These are phyloP conservation scores for Macrobrachium rosenbergii DNA, from an alignment of 1,140 invertebrate genomes.

Conservation along the genomic window DNA sequence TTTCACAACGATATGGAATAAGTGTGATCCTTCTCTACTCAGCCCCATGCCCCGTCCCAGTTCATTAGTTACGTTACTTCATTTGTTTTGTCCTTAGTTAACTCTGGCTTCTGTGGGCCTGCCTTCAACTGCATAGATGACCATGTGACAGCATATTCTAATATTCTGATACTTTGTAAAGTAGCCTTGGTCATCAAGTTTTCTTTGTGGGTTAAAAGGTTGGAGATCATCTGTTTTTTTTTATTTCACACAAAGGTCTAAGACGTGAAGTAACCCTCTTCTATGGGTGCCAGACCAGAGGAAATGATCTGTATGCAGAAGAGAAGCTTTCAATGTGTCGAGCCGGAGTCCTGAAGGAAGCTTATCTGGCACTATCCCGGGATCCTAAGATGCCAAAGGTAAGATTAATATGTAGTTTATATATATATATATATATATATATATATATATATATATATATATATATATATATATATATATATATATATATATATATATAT, in stretches of 20 bases:
- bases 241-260: neutral
- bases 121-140: no score
- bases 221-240: no score
- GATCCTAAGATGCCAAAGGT: slow-evolving; percentile 87
- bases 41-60: no score
- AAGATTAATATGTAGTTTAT: slow-evolving; percentile 56
- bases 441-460: slow-evolving; percentile 18
- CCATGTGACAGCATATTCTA: no score
- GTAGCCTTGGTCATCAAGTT: no score
- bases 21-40: no score
- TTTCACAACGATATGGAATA: no score
- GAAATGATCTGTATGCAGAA: slow-evolving; percentile 87
- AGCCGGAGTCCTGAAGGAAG: slow-evolving; percentile 82
- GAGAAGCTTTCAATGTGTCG: slow-evolving; percentile 85
- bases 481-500: slow-evolving; percentile 27
- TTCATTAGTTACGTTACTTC: no score
- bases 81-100: no score
- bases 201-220: no score
- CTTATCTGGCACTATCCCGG: slow-evolving; percentile 88
- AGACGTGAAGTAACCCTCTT: slow-evolving; percentile 86
- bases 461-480: slow-evolving; percentile 15
- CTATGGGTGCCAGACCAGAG: slow-evolving; percentile 88
- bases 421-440: neutral
- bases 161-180: no score
- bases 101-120: no score